phyloP scores from a whole-genome alignment of 2,113 vertebrate species.

The Triplophysa rosa region DNA sequence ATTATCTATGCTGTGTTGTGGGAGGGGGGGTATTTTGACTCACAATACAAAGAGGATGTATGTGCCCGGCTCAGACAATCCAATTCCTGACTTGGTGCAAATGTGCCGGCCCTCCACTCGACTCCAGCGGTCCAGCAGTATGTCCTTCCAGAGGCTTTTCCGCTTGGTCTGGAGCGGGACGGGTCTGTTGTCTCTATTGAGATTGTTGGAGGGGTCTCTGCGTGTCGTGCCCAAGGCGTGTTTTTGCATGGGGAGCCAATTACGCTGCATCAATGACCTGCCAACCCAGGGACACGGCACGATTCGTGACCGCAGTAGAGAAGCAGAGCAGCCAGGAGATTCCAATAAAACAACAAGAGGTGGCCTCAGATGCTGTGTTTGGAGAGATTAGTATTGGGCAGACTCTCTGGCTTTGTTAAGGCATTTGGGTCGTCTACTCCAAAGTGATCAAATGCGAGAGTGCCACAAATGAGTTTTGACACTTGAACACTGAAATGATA shows the following conservation, averaged over 20 bases:
- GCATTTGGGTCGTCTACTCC: constrained; percentile 22
- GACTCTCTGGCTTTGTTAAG: constrained; percentile 36
- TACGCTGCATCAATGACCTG: constrained; percentile 44
- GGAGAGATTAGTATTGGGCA: neutral
- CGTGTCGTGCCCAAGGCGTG: constrained; percentile 2
- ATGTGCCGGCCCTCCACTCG: constrained; percentile 33
- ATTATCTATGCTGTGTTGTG: constrained; percentile 21
- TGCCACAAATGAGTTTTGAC: constrained; percentile 32
- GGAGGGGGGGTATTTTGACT: constrained; percentile 14
- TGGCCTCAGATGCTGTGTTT: neutral
- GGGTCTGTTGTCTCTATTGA: constrained; percentile 17
- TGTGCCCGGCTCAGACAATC: constrained; percentile 36
- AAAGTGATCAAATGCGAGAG: constrained; percentile 37
- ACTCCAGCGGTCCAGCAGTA: constrained; percentile 25
- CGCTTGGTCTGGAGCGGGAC: constrained; percentile 24
- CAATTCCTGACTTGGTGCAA: constrained; percentile 34
- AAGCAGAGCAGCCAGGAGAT: constrained; percentile 29
- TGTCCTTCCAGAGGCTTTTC: constrained; percentile 48
- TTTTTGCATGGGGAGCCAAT: constrained; percentile 42
- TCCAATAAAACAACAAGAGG: constrained; percentile 17
- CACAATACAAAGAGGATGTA: constrained; percentile 20
- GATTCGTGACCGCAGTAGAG: constrained; percentile 15
- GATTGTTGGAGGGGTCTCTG: constrained; percentile 20
- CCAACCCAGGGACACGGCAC: constrained; percentile 16
- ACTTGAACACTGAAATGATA: constrained; percentile 18